phyloP scores from a whole-genome alignment of 1,140 invertebrate species.

The Maconellicoccus hirsutus region DNA sequence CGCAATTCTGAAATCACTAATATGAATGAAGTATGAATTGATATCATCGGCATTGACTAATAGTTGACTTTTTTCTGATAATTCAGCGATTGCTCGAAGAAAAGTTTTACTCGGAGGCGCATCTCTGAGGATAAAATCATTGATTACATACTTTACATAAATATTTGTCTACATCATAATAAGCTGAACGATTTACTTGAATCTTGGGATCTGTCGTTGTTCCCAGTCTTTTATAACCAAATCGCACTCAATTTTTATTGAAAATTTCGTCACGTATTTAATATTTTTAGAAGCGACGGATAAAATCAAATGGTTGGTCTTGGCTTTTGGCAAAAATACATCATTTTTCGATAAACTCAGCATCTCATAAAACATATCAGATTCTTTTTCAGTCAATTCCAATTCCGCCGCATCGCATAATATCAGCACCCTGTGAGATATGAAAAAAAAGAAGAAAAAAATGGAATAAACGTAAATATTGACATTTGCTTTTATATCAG shows the following conservation, averaged over 20 bases:
- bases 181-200: slow-evolving; percentile 37
- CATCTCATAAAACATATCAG: slow-evolving; percentile 24
- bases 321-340: slow-evolving; percentile 11
- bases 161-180: too few relatives aligned
- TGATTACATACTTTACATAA: too few relatives aligned
- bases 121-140: slow-evolving; percentile 19
- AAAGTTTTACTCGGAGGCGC: slow-evolving; percentile 20
- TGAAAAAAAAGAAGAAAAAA: too few relatives aligned
- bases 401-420: slow-evolving; percentile 12
- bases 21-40: slow-evolving; percentile 15
- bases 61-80: slow-evolving; percentile 24
- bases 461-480: background rate
- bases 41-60: background rate
- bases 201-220: slow-evolving; percentile 60
- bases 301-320: slow-evolving; percentile 23
- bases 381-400: background rate
- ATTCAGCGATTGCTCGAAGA: slow-evolving; percentile 20
- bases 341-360: slow-evolving; percentile 24
- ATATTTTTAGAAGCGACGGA: slow-evolving; percentile 23
- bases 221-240: slow-evolving; percentile 59
- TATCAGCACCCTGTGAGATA: slow-evolving; percentile 22
- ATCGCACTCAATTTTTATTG: slow-evolving; percentile 23
- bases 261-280: slow-evolving; percentile 24
- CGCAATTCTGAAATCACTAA: slow-evolving; percentile 23
- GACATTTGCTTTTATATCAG: too few relatives aligned